Evolutionary conservation across 2,888 invertebrate species (phyloP), one percentile per base, ranked within the genome.

Genomic region (Heliconius cydno): DNA sequence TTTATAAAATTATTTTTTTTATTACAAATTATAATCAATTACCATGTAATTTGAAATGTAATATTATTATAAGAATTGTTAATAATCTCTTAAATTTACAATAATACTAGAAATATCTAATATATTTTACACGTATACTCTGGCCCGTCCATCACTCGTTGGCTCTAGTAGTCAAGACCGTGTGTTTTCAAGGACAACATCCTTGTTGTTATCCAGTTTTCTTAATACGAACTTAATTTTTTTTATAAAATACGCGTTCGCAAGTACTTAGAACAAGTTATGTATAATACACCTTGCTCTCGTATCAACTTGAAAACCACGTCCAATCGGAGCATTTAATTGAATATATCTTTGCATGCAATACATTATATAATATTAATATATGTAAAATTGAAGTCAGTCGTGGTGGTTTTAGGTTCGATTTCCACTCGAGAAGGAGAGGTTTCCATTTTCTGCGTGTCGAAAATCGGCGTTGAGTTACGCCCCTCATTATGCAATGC

Each of bases 151-250:
- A 65, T 65, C 46, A 65, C 65, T 41, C 75, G 28, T 41, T 75
- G 65, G 41, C 41, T 25, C 22, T 66, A 66, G 28, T 75, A 75
- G 25, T 28, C 65, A 46, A 46, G 75, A 66, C 30, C 28, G 28
- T 65, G 13, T 75, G 41, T 46, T 28, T 75, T 66, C 75, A 75
- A 75, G 75, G 75, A 65, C 75, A 65, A 75, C 75, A 75, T 65
- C 63, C 65, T 75, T 46, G 65, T 65, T 65, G 63, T 75, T 75
- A 75, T 75, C 75, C 75, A 75, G 75, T 75, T 74, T 65, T 75
- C 63, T 65, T 75, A 65, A 75, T 73, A 73, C 73, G 65, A 25
- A 25, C 63, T 74, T 74, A 28, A 65, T 41, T 75, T 63, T 70
- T 72, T 75, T 75, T 75, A 41, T 75, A 28, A 65, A 75, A 65